A percentile compares a stretch with the other conserved stretches of the same genome.
Conservation (phyloP, 2,113 vertebrate species). For the Taurulus bubalis region DNA sequence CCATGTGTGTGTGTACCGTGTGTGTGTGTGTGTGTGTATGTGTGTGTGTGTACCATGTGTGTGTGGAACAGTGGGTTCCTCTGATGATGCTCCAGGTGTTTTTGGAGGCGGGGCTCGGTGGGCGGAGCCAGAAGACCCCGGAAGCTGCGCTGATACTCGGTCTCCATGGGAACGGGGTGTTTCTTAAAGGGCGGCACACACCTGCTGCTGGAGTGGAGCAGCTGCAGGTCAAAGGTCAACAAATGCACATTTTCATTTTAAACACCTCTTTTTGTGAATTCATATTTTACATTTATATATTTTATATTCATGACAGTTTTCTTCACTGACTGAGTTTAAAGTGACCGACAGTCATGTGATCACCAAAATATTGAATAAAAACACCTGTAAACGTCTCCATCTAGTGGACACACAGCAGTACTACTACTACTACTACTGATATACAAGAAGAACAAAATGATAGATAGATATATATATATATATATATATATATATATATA, state of each 20-base stretch:
- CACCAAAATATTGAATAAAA: background rate
- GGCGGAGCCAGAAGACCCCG: constrained; percentile 40
- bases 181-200: constrained; percentile 46
- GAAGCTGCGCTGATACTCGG: constrained; percentile 68
- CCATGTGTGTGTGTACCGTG: constrained; percentile 54
- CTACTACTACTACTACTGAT: background rate
- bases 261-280: background rate
- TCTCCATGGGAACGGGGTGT: constrained; percentile 52
- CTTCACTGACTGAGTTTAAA: background rate
- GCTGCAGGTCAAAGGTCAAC: constrained; percentile 37
- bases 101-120: constrained; percentile 34
- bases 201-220: constrained; percentile 48
- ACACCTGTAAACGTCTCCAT: constrained; percentile 2
- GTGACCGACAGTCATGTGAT: background rate
- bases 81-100: constrained; percentile 58
- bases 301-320: background rate
- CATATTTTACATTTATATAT: background rate
- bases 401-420: constrained; percentile 28
- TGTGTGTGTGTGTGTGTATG: background rate
- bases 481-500: no score
- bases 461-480: no score
- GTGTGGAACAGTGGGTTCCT: constrained; percentile 56
- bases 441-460: no score
- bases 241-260: background rate
- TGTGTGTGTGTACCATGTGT: constrained; percentile 36